phyloP scores from a whole-genome alignment of 1,140 invertebrate genomes.

The Trichomalopsis sarcophagae region DNA sequence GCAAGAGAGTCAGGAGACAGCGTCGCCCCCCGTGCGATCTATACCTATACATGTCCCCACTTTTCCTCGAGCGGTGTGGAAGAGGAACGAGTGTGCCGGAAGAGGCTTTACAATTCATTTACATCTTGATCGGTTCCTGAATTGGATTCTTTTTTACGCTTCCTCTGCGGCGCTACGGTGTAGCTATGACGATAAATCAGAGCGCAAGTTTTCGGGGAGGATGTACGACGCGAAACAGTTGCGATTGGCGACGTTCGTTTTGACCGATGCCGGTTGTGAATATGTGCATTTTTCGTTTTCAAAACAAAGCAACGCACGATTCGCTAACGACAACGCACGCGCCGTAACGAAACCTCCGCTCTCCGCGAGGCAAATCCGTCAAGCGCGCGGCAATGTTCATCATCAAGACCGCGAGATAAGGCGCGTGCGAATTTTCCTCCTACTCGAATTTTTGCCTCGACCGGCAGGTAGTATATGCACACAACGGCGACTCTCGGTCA shows the following conservation, averaged over 20 bases:
- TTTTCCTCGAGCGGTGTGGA: not conserved
- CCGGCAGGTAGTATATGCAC: too few species aligned
- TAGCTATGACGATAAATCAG: constrained; percentile 18
- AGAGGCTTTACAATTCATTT: constrained; percentile 41
- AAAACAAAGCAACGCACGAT: not conserved
- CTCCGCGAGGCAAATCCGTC: not conserved
- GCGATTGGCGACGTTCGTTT: too few species aligned
- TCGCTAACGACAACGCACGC: not conserved
- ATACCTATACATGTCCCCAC: not conserved
- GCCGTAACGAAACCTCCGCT: not conserved
- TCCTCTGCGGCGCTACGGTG: not conserved
- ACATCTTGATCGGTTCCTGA: constrained; percentile 46
- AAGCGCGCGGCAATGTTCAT: constrained; percentile 34
- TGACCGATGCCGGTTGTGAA: too few species aligned
- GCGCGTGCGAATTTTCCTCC: constrained; percentile 43
- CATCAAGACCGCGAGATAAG: constrained; percentile 48
- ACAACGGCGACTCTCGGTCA: constrained; percentile 18
- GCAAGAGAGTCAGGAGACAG: constrained; percentile 10
- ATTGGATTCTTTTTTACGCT: constrained; percentile 26
- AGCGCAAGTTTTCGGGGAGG: not conserved
- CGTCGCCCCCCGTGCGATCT: constrained; percentile 4
- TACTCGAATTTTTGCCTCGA: not conserved
- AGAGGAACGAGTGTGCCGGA: constrained; percentile 42
- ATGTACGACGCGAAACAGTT: not conserved
- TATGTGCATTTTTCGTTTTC: too few species aligned